Evolutionary conservation across 2,888 invertebrate species (phyloP).

Genomic region (Eudemis profundana): DNA sequence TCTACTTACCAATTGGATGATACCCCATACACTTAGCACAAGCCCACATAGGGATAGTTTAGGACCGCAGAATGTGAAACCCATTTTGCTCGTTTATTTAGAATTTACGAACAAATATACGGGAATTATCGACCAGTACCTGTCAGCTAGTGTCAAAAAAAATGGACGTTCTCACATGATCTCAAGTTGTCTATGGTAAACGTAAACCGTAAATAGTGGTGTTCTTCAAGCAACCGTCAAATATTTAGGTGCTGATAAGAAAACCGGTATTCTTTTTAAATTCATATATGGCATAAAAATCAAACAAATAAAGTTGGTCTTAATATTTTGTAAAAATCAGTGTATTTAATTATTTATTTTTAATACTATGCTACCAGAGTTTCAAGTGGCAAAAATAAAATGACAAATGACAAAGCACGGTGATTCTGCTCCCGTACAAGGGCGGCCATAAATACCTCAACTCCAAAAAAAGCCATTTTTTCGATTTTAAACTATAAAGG

Average conservation of each 20-base stretch:
- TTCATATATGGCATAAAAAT: too few species aligned
- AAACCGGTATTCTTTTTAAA: too few species aligned
- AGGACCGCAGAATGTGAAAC: constrained; percentile 92
- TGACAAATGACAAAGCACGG: constrained; percentile 5
- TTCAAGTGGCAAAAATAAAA: too few species aligned
- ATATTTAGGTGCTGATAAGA: constrained; percentile 19
- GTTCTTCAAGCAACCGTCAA: background rate
- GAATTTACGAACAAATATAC: constrained; percentile 60
- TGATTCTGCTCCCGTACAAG: too few species aligned
- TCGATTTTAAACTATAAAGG: too few species aligned
- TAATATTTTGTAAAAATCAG: too few species aligned
- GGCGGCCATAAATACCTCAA: too few species aligned
- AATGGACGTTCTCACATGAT: constrained; percentile 77
- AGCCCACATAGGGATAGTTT: constrained; percentile 96
- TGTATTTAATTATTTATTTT: too few species aligned
- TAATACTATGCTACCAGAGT: too few species aligned
- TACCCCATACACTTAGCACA: constrained; percentile 96
- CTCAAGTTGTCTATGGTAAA: constrained; percentile 68
- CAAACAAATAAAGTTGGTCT: too few species aligned
- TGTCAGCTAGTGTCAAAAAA: constrained; percentile 80
- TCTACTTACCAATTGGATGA: constrained; percentile 94
- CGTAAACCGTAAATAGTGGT: constrained; percentile 42
- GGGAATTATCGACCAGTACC: constrained; percentile 72
- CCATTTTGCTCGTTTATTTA: constrained; percentile 74
- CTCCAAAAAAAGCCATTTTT: too few species aligned